These are phyloP conservation scores for Cebidichthys violaceus DNA, from an alignment of 2,113 vertebrate species.

Conservation along the genomic window DNA sequence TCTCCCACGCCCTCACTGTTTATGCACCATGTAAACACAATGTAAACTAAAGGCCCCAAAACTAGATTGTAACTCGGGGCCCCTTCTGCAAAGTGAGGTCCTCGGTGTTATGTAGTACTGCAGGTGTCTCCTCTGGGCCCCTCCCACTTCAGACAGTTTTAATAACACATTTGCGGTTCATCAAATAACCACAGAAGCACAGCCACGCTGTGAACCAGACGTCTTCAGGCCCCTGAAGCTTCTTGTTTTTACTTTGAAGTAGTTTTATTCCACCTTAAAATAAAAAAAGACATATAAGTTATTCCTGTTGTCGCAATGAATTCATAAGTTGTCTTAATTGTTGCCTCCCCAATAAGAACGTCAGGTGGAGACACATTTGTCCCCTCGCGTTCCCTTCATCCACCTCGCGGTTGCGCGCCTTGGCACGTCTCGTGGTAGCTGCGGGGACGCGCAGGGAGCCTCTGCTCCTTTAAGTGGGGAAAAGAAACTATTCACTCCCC, in stretches of 20 bases:
- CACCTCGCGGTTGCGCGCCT: constrained; percentile 14
- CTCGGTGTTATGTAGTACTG: background rate
- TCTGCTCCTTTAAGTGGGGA: constrained; percentile 53
- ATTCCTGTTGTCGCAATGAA: too few relatives aligned
- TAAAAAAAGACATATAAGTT: background rate
- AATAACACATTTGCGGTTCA: constrained; percentile 12
- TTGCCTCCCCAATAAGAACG: background rate
- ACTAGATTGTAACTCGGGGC: background rate
- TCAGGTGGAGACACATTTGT: background rate
- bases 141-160: background rate
- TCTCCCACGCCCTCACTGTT: background rate
- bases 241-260: background rate
- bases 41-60: background rate
- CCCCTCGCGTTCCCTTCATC: too few relatives aligned
- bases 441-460: constrained; percentile 15
- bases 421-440: background rate
- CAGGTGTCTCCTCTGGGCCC: background rate
- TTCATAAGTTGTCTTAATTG: background rate
- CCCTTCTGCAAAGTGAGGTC: background rate
- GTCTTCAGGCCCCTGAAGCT: background rate
- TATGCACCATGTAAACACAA: background rate
- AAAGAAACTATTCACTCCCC: background rate
- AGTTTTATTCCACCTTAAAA: background rate
- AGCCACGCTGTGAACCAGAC: background rate
- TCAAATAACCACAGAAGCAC: background rate